These are phyloP conservation scores for Dryomyza anilis DNA, from an alignment of 2,888 invertebrate species.

Conservation along the genomic window DNA sequence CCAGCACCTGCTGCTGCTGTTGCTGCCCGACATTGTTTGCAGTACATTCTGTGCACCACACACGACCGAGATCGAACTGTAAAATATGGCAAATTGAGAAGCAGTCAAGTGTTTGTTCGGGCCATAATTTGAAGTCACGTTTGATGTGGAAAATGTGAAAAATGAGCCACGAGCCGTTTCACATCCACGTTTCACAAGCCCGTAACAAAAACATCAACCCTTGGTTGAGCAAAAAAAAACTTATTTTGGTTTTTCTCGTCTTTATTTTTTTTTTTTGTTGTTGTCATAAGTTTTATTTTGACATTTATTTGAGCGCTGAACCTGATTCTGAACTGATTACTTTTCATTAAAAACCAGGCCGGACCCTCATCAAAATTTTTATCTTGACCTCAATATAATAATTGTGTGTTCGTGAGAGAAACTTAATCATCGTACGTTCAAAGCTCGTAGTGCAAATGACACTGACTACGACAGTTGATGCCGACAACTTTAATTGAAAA, in stretches of 20 bases:
- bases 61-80: not conserved
- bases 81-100: conserved; percentile 34
- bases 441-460: too few species aligned
- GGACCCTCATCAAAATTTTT: not conserved
- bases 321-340: not conserved
- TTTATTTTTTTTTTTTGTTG: not conserved
- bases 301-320: not conserved
- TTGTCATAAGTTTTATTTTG: not conserved
- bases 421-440: too few species aligned
- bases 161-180: too few species aligned
- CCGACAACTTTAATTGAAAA: conserved; percentile 2
- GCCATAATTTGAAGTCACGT: conserved; percentile 39
- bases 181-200: too few species aligned
- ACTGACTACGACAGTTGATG: too few species aligned
- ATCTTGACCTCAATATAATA: not conserved
- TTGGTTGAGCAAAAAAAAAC: not conserved
- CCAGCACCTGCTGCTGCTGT: too few species aligned
- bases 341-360: not conserved
- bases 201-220: too few species aligned
- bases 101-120: conserved; percentile 33
- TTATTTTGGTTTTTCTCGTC: not conserved
- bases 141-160: conserved; percentile 30
- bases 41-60: not conserved
- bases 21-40: conserved; percentile 3
- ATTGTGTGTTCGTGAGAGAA: not conserved